Conservation (phyloP, 2,888 invertebrate genomes). For the Stratiomys singularior region DNA sequence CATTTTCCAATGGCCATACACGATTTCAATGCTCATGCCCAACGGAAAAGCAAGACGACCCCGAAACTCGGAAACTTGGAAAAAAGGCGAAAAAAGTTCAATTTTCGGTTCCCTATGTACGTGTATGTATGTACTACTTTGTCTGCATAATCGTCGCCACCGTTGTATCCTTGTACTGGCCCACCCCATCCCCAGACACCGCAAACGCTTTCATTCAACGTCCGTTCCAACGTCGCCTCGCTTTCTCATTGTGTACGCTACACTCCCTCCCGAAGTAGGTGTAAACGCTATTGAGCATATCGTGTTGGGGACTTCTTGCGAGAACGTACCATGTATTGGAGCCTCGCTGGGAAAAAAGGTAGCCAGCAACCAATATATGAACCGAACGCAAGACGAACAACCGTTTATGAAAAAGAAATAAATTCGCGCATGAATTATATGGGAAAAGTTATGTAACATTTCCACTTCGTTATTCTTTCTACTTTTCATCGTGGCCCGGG, state of each 20-base stretch:
- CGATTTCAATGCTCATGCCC: slow-evolving; percentile 58
- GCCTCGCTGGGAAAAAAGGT: slow-evolving; percentile 13
- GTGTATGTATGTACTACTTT: slow-evolving; percentile 8
- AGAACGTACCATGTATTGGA: slow-evolving; percentile 9
- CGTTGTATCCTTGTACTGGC: slow-evolving; percentile 9
- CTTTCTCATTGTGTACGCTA: background rate
- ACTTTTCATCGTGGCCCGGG: slow-evolving; percentile 15
- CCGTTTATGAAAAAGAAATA: slow-evolving; percentile 40
- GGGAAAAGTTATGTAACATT: slow-evolving; percentile 48
- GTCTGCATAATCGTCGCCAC: slow-evolving; percentile 23
- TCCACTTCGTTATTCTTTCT: slow-evolving; percentile 41
- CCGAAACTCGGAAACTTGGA: slow-evolving; percentile 10
- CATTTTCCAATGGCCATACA: slow-evolving; percentile 57
- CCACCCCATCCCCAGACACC: background rate
- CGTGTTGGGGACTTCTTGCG: slow-evolving; percentile 11
- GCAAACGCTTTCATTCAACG: background rate
- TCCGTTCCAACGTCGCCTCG: slow-evolving; percentile 4
- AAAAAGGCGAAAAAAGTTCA: slow-evolving; percentile 31
- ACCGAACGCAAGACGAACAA: slow-evolving; percentile 4
- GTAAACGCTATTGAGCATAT: slow-evolving; percentile 17
- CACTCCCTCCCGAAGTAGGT: slow-evolving; percentile 19
- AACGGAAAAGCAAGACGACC: slow-evolving; percentile 50
- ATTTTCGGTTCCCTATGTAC: slow-evolving; percentile 33
- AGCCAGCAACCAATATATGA: slow-evolving; percentile 23
- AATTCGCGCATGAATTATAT: slow-evolving; percentile 54